These are phyloP conservation scores for Eulemur rubriventer DNA, from an alignment of 2,797 vertebrate genomes.

Conservation along the genomic window DNA sequence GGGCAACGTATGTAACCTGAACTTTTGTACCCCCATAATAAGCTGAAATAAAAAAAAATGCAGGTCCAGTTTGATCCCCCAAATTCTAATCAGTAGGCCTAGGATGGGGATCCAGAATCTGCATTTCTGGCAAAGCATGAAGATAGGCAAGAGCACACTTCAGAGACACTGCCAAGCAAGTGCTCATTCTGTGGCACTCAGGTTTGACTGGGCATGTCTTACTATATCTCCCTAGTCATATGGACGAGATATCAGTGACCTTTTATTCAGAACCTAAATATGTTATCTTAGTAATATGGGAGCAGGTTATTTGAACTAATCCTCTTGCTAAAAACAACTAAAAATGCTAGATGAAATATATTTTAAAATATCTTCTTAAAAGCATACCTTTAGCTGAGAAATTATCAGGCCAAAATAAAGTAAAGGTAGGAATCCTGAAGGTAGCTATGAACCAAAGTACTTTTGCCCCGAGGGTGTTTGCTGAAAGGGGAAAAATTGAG, in stretches of 20 bases:
- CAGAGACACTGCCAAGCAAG: not conserved
- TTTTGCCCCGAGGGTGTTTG: not conserved
- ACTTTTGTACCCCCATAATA: too few species aligned
- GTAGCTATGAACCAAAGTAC: not conserved
- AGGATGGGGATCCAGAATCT: not conserved
- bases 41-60: not conserved
- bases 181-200: not conserved
- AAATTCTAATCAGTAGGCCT: not conserved
- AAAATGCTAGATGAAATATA: not conserved
- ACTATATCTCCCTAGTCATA: not conserved
- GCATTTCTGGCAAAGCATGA: not conserved
- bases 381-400: not conserved
- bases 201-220: not conserved
- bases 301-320: not conserved
- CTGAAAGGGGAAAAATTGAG: not conserved
- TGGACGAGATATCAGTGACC: not conserved
- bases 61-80: not conserved
- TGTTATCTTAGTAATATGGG: not conserved
- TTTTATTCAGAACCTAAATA: not conserved
- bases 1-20: too few species aligned
- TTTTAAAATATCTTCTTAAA: conserved; percentile 27
- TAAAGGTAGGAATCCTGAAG: not conserved
- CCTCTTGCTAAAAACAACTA: not conserved
- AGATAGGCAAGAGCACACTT: not conserved
- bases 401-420: not conserved